Conservation (phyloP, 2,113 vertebrate species). For the Uropsilus gracilis region DNA sequence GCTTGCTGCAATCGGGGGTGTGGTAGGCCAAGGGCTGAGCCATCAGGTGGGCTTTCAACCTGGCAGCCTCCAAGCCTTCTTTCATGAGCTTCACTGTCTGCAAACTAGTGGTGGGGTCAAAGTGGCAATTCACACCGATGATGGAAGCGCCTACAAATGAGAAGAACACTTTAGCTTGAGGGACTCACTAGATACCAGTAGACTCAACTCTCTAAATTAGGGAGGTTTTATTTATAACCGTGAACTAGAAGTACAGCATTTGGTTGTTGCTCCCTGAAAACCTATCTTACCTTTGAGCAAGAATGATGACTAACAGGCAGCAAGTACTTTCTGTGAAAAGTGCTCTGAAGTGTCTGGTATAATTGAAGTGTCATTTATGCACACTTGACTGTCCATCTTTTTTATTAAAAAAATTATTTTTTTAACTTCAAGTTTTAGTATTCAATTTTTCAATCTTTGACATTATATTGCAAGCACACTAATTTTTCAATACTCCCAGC, state of each 20-base stretch:
- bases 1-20: conserved; percentile 95
- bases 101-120: conserved; percentile 92
- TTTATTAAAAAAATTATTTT: conserved; percentile 18
- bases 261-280: not conserved
- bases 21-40: conserved; percentile 95
- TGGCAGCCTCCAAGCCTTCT: conserved; percentile 91
- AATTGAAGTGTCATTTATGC: conserved; percentile 55
- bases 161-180: not conserved
- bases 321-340: not conserved
- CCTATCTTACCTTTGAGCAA: not conserved
- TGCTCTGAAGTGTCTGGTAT: conserved; percentile 14
- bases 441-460: conserved; percentile 40
- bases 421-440: conserved; percentile 26
- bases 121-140: conserved; percentile 97
- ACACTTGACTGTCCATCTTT: conserved; percentile 30
- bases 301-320: not conserved
- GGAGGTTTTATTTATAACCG: not conserved
- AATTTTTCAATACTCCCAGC: conserved; percentile 33
- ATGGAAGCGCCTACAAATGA: conserved; percentile 91
- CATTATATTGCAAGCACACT: conserved; percentile 8
- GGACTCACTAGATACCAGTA: not conserved
- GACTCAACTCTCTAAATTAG: not conserved
- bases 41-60: conserved; percentile 95
- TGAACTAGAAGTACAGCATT: not conserved
- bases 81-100: conserved; percentile 96